phyloP scores from a whole-genome alignment of 23 tunicate species.

The Phallusia fumigata region DNA sequence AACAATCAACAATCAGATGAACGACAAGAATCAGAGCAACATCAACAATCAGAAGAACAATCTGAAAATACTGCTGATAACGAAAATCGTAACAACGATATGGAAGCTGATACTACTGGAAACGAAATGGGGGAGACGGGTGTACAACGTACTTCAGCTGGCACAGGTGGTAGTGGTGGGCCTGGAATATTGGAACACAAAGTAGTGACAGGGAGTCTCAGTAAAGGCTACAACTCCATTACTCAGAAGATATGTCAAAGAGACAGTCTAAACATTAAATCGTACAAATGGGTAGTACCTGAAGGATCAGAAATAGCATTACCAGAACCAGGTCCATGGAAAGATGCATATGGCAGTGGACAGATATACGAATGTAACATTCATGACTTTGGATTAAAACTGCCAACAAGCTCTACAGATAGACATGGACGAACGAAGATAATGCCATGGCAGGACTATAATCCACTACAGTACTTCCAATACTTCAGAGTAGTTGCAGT shows the following conservation, averaged over 20 bases:
- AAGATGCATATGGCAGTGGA: neutral
- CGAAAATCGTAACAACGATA: neutral
- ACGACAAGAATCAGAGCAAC: neutral
- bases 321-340: slow-evolving; percentile 7
- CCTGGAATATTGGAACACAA: neutral
- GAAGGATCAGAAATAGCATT: neutral
- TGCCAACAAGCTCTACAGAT: neutral
- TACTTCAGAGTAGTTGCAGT: neutral
- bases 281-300: neutral
- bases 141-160: neutral
- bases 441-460: neutral
- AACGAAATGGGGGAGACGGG: slow-evolving; percentile 6
- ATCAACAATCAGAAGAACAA: neutral
- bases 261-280: neutral
- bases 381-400: neutral
- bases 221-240: neutral
- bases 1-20: neutral
- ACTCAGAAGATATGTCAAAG: neutral
- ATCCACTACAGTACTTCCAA: neutral
- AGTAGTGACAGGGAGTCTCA: neutral
- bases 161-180: neutral
- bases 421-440: neutral
- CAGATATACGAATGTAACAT: neutral
- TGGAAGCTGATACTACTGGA: slow-evolving; percentile 7
- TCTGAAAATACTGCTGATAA: neutral